Conservation (phyloP, 2,797 vertebrate species). For the Rhynchotus rufescens region DNA sequence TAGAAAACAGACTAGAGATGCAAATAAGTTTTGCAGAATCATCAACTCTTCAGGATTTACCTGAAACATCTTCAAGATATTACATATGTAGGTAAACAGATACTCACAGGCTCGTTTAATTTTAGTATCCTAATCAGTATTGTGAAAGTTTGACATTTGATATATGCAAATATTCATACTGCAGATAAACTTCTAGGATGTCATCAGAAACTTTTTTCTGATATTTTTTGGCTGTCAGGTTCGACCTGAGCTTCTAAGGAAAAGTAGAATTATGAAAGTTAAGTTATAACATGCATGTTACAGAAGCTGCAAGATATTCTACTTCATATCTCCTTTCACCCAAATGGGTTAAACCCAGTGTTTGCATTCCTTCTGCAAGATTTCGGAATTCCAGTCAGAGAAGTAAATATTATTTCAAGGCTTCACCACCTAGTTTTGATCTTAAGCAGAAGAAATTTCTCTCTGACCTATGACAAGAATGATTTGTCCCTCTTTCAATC, state of each 20-base stretch:
- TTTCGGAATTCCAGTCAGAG: not conserved
- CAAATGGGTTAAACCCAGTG: not conserved
- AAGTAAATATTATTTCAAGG: not conserved
- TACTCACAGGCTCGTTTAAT: not conserved
- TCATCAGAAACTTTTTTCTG: not conserved
- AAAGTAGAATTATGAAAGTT: not conserved
- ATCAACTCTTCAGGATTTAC: not conserved
- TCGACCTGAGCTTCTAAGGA: not conserved
- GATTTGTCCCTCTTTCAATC: not conserved
- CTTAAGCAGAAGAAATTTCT: not conserved
- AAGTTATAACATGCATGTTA: not conserved
- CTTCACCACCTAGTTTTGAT: not conserved
- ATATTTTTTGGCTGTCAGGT: not conserved
- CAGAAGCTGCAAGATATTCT: not conserved
- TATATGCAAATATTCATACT: not conserved
- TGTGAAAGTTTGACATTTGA: not conserved
- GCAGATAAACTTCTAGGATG: not conserved
- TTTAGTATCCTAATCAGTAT: not conserved
- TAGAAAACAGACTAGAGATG: not conserved
- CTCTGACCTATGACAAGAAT: not conserved
- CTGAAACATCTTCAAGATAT: not conserved
- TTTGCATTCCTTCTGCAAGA: not conserved
- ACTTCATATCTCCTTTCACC: not conserved
- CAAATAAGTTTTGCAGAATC: not conserved
- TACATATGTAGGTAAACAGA: not conserved